Conservation (phyloP, 23 tunicate species). For the Phallusia fumigata region DNA sequence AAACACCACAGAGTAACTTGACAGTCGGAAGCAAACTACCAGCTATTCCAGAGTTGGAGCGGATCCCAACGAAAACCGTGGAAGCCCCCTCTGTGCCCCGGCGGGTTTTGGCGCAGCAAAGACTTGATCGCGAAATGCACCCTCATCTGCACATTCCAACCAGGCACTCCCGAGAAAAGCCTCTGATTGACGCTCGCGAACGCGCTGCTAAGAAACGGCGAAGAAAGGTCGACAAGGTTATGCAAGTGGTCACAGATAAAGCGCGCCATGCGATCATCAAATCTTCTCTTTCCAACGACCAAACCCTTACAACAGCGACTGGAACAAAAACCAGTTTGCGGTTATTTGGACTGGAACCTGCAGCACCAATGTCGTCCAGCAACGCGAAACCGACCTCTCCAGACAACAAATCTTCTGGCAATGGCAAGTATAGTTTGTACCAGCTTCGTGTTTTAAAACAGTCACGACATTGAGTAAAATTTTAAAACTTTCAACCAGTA, state of each 20-base stretch:
- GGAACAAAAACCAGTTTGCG: not conserved
- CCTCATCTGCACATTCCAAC: not conserved
- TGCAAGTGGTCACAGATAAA: slow-evolving; percentile 30
- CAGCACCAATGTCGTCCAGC: no score
- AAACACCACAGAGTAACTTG: not conserved
- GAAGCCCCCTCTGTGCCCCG: not conserved
- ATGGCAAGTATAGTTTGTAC: no score
- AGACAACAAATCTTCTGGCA: no score
- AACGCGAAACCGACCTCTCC: no score
- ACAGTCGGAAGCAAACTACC: not conserved
- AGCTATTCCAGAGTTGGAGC: not conserved
- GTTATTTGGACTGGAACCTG: not conserved
- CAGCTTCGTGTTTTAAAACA: no score
- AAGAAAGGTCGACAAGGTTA: slow-evolving; percentile 32
- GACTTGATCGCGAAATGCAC: not conserved
- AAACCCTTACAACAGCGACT: not conserved
- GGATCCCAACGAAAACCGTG: not conserved
- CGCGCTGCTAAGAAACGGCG: slow-evolving; percentile 34
- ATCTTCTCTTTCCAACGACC: not conserved
- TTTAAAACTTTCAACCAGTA: no score
- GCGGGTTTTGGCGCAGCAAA: not conserved
- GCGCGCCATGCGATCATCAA: slow-evolving; percentile 13
- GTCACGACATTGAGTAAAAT: no score
- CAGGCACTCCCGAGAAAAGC: slow-evolving; percentile 1
- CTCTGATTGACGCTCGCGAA: slow-evolving; percentile 22